Percentiles rank a stretch among this genome's conserved stretches.
Conservation (phyloP, 1,140 invertebrate species). For the Microvelia longipes region DNA sequence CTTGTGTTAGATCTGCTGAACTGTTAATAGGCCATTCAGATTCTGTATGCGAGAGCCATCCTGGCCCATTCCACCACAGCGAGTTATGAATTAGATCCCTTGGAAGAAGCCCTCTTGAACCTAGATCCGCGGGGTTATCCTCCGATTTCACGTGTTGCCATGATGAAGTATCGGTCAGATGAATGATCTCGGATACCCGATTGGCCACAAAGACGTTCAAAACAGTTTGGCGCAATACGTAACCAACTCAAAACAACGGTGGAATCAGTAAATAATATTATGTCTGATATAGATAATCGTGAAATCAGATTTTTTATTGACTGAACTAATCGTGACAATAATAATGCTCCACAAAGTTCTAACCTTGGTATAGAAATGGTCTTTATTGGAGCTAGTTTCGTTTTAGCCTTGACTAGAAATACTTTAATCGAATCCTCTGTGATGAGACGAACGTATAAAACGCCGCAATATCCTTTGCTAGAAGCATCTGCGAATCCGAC, state of each 20-base stretch:
- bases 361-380: conserved; percentile 25
- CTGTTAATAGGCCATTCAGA: background rate
- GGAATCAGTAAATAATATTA: conserved; percentile 25
- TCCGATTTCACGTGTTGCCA: background rate
- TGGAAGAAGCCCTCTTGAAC: background rate
- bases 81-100: background rate
- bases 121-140: background rate
- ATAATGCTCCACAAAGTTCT: conserved; percentile 26
- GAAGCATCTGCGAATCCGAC: conserved; percentile 26
- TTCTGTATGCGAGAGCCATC: background rate
- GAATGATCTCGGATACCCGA: background rate
- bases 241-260: conserved; percentile 24
- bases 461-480: conserved; percentile 21
- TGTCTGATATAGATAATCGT: background rate
- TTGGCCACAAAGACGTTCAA: background rate
- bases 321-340: conserved; percentile 20
- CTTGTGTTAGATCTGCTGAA: background rate
- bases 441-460: conserved; percentile 17
- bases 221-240: conserved; percentile 14
- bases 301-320: background rate
- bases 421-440: background rate
- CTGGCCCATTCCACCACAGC: background rate
- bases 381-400: conserved; percentile 29
- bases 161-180: background rate
- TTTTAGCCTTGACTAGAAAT: conserved; percentile 28